These are phyloP conservation scores for Telmatherina bonti DNA, from an alignment of 2,797 vertebrate species.

Conservation along the genomic window DNA sequence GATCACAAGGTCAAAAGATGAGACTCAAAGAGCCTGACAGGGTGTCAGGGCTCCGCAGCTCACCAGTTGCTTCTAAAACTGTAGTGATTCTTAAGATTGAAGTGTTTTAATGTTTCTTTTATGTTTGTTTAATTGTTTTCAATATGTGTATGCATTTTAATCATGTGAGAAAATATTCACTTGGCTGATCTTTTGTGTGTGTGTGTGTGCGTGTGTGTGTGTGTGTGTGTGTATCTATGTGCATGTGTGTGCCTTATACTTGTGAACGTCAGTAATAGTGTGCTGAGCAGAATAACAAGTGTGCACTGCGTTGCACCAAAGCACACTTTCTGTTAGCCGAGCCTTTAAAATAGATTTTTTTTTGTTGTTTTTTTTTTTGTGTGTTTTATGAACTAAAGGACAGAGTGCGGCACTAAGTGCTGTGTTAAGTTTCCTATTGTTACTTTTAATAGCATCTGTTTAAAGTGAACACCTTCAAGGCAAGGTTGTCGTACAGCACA, in stretches of 20 bases:
- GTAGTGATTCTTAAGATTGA: conserved; percentile 46
- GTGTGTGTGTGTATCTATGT: not conserved
- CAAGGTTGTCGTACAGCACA: conserved; percentile 62
- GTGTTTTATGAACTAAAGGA: conserved; percentile 48
- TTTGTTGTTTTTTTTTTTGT: conserved; percentile 11
- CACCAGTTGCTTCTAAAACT: conserved; percentile 30
- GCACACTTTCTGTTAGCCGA: conserved; percentile 28
- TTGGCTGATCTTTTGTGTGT: not conserved
- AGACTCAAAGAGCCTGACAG: conserved; percentile 38
- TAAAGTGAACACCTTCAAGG: conserved; percentile 75
- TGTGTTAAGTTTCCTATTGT: conserved; percentile 60
- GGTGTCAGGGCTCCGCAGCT: conserved; percentile 49
- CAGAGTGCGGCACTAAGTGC: conserved; percentile 53
- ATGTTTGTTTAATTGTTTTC: conserved; percentile 16
- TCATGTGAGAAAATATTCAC: not conserved
- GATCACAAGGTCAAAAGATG: conserved; percentile 54
- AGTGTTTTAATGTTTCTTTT: conserved; percentile 21
- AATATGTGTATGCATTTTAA: not conserved
- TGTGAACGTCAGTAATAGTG: conserved; percentile 17
- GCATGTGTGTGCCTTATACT: not conserved
- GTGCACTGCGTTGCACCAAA: conserved; percentile 13
- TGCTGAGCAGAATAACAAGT: conserved; percentile 27
- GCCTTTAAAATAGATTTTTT: conserved; percentile 15
- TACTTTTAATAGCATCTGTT: conserved; percentile 54
- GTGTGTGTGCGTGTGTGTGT: not conserved